Conservation (phyloP, 2,797 vertebrate species). For the Hydrophis major region DNA sequence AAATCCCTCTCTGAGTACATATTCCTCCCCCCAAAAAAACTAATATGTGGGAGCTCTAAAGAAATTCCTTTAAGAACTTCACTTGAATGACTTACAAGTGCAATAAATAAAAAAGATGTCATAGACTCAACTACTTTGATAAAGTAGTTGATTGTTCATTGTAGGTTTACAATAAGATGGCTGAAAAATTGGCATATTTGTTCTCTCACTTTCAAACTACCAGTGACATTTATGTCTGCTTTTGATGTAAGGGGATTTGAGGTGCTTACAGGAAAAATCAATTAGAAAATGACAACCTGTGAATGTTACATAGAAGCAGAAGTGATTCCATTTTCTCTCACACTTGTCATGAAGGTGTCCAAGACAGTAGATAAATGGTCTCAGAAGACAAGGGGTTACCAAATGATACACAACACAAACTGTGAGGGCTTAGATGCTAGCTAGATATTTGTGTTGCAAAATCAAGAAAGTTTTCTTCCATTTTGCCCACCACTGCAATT, state of each 20-base stretch:
- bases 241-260: constrained; percentile 5
- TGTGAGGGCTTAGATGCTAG: neutral
- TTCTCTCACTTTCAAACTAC: neutral
- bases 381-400: neutral
- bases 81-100: neutral
- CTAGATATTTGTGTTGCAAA: neutral
- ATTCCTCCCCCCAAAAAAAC: neutral
- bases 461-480: constrained; percentile 9
- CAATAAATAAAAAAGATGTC: neutral
- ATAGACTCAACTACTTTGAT: neutral
- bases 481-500: neutral
- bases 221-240: neutral
- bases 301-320: neutral
- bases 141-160: neutral
- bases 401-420: neutral
- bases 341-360: neutral
- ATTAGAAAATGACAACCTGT: constrained; percentile 18
- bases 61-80: neutral
- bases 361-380: neutral
- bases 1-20: neutral
- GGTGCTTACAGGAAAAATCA: neutral
- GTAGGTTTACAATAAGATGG: neutral
- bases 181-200: neutral
- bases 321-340: neutral
- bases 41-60: neutral